Evolutionary conservation across 2,113 vertebrate species (phyloP), one percentile per base, ranked within the genome.

Genomic region (Phalacrocorax pelagicus): DNA sequence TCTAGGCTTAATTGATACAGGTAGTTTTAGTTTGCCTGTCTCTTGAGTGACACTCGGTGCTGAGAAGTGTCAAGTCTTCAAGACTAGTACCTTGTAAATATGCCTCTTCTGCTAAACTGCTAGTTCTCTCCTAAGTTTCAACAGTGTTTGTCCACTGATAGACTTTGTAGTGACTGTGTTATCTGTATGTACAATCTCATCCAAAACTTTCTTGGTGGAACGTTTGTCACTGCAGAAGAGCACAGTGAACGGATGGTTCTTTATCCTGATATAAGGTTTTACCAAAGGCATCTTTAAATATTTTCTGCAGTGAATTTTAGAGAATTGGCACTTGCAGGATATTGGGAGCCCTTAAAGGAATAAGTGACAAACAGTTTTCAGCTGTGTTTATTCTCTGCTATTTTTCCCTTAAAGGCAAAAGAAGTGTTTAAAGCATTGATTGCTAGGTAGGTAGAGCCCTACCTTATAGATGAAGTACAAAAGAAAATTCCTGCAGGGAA

Each of bases 401-500:
- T 24, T 92, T 91, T 95, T 61, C 34, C 22, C 29, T 65, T 85
- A 80, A 92, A 80, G 46, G 44, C 58, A 86, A 84, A 94, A 69
- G 4, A 83, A 69, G 57, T 70, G 30, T 94, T 92, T 86, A 74
- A 83, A 81, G 75, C 34, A 70, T 94, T 67, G 82, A 88, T 96
- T 94, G 59, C 61, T 92, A 83, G 74, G 49, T 92, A 80, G 67
- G 32, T 78, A 88, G 67, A 82, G 72, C 55, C 19, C 63, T 81
- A 21, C 67, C 63, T 92, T 94, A 90, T 93, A 88, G 67, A 38
- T 66, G n/a, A 88, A 81, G 71, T 75, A 71, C 46, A 78, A 74
- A 94, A 88, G 74, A 92, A 93, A 83, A 88, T 92, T 92, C 82
- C 88, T 93, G n/a, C 81, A 70, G 90, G 67, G 87, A 93, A 77